Base-by-base conservation (phyloP, 2,113 vertebrate species). In the Callionymus lyra region DNA sequence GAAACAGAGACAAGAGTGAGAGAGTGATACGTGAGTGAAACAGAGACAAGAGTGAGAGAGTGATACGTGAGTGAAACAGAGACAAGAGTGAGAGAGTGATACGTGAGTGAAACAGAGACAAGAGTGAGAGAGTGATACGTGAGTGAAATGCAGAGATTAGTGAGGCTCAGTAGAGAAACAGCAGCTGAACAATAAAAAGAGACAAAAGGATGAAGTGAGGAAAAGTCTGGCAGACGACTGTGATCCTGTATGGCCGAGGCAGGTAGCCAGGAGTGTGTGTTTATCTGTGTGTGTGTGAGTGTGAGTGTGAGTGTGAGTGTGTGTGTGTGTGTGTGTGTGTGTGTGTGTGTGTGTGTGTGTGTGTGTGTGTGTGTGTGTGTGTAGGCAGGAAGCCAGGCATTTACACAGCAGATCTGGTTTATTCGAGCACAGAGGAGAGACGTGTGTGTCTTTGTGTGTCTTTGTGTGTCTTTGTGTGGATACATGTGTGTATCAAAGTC, bases 101-200 rank as follows among this genome's bases (percentile, higher is more conserved):
- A 40, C 14, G 52, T 62, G 39, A 37, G 37, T 47, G 41, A 42
- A 38, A 71, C 39, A 18, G 57, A 67, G 53, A 56, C 40, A 59
- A 56, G 47, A 51, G 15, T 12, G 58, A 10, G 14, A 47, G 53
- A 33, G 37, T 38, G 47, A 16, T 14, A 12, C 10, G 31, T 10
- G 16, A 32, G n/a, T n/a, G n/a, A n/a, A n/a, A n/a, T n/a, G n/a
- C 10, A 35, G 60, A 41, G 50, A 65, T 57, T 48, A 61, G 31
- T 47, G 48, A 59, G 41, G 68, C 34, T 44, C 59, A 8, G 41
- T 21, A n/a, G 47, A 44, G 53, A 58, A 63, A 58, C 49, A 4
- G 39, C 41, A 21, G 47, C 21, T 37, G 47, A 63, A 58, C 46
- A 77, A 68, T 61, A 72, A 68, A 66, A 73, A 69, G 61, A 59